Percentiles rank a stretch among this genome's conserved stretches.
phyloP scores from a whole-genome alignment of 2,888 invertebrate genomes.

The Piscicola geometra region DNA sequence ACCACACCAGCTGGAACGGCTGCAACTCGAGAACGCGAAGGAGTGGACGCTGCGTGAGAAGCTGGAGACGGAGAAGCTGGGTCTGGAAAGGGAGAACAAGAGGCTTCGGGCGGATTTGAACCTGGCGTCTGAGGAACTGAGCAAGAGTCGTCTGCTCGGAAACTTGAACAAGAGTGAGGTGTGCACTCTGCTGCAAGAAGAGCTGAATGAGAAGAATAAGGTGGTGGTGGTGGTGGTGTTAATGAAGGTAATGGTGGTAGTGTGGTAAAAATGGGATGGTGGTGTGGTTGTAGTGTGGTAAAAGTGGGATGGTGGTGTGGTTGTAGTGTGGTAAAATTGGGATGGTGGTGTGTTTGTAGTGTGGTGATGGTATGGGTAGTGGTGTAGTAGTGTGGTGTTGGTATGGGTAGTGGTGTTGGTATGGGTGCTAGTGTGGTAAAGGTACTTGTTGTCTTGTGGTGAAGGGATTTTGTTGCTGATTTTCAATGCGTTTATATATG shows the following conservation, averaged over 20 bases:
- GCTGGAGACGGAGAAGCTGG: conserved; percentile 81
- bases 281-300: too few relatives aligned
- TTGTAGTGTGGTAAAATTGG: too few relatives aligned
- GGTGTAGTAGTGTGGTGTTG: too few relatives aligned
- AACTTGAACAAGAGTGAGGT: conserved; percentile 50
- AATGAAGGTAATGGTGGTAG: conserved; percentile 48
- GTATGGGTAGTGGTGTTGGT: too few relatives aligned
- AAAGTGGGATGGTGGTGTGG: too few relatives aligned
- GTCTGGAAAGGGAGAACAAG: conserved; percentile 81
- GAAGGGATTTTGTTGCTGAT: too few relatives aligned
- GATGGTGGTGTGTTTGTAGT: too few relatives aligned
- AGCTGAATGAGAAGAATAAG: conserved; percentile 55
- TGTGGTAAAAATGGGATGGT: too few relatives aligned
- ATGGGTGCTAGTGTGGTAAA: too few relatives aligned
- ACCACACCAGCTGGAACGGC: conserved; percentile 66
- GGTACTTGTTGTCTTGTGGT: too few relatives aligned
- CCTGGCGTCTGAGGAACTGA: conserved; percentile 68
- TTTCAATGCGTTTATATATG: too few relatives aligned
- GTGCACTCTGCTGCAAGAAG: conserved; percentile 50
- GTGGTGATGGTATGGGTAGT: too few relatives aligned
- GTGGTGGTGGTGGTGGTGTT: conserved; percentile 43
- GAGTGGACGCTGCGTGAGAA: conserved; percentile 89
- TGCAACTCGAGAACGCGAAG: conserved; percentile 85
- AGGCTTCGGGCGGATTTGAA: conserved; percentile 68
- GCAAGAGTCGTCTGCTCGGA: conserved; percentile 55